phyloP scores from a whole-genome alignment of 1,140 invertebrate species.

The Acromyrmex charruanus region DNA sequence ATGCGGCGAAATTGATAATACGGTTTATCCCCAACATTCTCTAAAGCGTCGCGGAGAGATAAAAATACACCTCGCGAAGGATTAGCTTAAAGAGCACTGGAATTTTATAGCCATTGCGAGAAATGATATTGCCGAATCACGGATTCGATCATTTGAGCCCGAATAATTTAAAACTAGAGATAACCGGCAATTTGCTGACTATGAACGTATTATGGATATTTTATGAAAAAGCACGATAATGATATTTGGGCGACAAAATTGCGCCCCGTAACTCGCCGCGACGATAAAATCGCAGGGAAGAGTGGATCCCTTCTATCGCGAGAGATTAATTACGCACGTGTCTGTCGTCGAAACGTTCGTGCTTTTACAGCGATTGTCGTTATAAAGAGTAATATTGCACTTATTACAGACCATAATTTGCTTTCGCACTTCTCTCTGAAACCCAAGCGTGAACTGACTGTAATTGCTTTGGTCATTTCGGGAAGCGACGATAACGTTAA shows the following conservation, averaged over 20 bases:
- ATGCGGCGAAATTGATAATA: conserved; percentile 57
- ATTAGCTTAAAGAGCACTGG: conserved; percentile 48
- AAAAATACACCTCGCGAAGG: conserved; percentile 34
- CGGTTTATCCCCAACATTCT: not conserved
- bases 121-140: conserved; percentile 51
- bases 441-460: not conserved
- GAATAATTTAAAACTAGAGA: conserved; percentile 15
- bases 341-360: conserved; percentile 13
- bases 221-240: conserved; percentile 43
- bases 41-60: not conserved
- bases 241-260: conserved; percentile 41
- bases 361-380: conserved; percentile 20
- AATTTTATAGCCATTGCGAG: conserved; percentile 37
- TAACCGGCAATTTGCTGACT: conserved; percentile 46
- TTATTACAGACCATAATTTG: conserved; percentile 47
- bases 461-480: conserved; percentile 21
- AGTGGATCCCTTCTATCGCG: not conserved
- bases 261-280: conserved; percentile 12
- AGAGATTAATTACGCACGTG: conserved; percentile 47
- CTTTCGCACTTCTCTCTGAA: conserved; percentile 9
- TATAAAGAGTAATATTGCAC: conserved; percentile 46
- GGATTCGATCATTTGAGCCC: conserved; percentile 20
- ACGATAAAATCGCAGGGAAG: not conserved
- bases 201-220: conserved; percentile 28
- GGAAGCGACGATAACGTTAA: not conserved